These are phyloP conservation scores for Brachionus sp. DNA, from an alignment of 1,140 invertebrate species.

Conservation along the genomic window DNA sequence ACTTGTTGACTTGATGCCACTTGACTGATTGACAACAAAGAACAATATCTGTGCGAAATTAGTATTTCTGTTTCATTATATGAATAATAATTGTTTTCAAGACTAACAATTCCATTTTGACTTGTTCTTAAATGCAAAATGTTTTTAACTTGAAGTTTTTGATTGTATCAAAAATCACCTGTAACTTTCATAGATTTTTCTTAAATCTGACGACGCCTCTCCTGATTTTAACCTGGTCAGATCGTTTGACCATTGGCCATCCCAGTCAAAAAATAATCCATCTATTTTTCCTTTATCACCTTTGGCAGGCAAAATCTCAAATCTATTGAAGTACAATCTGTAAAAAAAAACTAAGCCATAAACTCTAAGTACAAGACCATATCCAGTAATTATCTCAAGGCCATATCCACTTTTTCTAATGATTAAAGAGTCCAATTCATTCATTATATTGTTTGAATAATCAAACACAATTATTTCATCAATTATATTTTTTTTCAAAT, in stretches of 20 bases:
- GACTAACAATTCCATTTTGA: not conserved
- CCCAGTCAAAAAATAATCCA: not conserved
- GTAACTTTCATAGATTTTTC: not conserved
- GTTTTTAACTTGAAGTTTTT: not conserved
- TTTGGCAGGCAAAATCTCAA: not conserved
- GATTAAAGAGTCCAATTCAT: not conserved
- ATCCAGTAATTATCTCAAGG: not conserved
- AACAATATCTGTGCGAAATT: not conserved
- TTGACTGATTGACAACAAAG: not conserved
- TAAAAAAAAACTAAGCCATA: not conserved
- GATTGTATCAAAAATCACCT: not conserved
- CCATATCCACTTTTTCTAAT: not conserved
- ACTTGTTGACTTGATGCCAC: not conserved
- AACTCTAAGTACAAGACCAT: not conserved
- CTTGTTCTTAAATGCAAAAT: not conserved
- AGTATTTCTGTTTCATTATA: not conserved
- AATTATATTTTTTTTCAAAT: not conserved
- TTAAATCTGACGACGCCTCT: not conserved
- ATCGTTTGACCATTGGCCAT: not conserved
- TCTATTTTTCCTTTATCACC: not conserved
- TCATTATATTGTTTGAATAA: not conserved
- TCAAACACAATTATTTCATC: not conserved
- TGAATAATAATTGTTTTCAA: not conserved
- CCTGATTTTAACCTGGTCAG: not conserved
- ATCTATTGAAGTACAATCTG: not conserved